Conservation (phyloP, 2,113 vertebrate genomes). For the Fregata magnificens region DNA sequence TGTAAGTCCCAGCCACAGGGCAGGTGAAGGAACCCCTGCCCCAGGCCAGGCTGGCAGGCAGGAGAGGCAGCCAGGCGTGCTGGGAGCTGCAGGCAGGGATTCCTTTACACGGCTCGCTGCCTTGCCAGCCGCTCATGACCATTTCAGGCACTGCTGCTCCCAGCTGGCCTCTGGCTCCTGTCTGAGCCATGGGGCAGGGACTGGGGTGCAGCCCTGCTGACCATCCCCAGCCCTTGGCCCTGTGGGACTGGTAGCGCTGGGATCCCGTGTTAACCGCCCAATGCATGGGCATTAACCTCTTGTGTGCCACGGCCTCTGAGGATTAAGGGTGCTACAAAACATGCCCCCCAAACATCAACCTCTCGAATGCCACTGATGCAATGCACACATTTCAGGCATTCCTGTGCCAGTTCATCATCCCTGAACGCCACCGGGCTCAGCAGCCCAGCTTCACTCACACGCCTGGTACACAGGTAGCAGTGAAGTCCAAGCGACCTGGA, state of each 20-base stretch:
- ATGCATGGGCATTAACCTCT: neutral
- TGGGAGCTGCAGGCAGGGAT: neutral
- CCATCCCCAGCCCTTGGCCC: neutral
- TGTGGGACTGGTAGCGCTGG: fast-evolving
- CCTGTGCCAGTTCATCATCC: neutral
- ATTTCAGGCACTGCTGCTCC: slow-evolving; percentile 39
- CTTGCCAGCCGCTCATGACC: slow-evolving; percentile 31
- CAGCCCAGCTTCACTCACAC: neutral
- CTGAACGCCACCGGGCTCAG: neutral
- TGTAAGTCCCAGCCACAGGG: neutral
- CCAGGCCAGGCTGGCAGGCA: neutral
- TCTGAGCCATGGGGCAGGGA: neutral
- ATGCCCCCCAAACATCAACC: neutral
- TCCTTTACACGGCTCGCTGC: neutral
- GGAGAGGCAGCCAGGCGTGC: neutral
- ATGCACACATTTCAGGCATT: neutral
- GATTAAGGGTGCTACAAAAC: neutral
- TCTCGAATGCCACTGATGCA: neutral
- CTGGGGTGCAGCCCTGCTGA: neutral
- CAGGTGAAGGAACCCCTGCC: neutral
- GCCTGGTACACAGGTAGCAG: neutral
- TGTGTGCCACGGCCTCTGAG: neutral
- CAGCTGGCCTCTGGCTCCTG: neutral
- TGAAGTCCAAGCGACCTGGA: neutral
- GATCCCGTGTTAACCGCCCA: neutral